These are phyloP conservation scores for Noctua janthe DNA, from an alignment of 2,888 invertebrate species.

Conservation along the genomic window DNA sequence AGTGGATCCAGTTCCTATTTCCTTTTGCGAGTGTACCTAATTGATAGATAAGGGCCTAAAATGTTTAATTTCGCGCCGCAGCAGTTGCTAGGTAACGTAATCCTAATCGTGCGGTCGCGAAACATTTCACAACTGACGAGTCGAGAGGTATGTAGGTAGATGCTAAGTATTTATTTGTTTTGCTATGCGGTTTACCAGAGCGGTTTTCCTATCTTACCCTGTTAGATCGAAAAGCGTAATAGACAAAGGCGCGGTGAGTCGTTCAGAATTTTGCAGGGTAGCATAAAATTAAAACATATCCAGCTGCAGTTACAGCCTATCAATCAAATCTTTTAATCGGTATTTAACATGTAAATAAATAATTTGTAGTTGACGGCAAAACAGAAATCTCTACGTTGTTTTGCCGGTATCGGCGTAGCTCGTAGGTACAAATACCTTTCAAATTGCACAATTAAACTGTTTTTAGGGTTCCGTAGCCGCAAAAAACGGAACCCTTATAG, in stretches of 20 bases:
- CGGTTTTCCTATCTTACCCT: neutral
- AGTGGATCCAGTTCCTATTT: neutral
- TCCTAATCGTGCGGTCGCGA: neutral
- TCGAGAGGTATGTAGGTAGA: neutral
- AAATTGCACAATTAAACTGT: no score
- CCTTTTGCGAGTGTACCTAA: neutral
- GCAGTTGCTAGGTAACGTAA: neutral
- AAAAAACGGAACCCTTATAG: no score
- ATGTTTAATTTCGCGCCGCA: conserved; percentile 8
- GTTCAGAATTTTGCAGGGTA: neutral
- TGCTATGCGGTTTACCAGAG: neutral
- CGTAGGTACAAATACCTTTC: no score
- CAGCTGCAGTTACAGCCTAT: no score
- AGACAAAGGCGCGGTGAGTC: neutral
- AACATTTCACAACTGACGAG: conserved; percentile 4
- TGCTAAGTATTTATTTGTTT: neutral
- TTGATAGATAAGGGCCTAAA: neutral
- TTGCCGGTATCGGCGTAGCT: no score
- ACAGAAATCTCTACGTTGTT: no score
- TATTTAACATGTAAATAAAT: no score
- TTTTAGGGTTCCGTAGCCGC: no score
- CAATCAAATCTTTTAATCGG: no score
- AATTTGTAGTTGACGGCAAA: no score
- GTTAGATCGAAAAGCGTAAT: neutral
- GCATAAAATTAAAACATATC: no score